Base-by-base conservation (phyloP, 2,888 invertebrate genomes). In the Calliopum simillimum region DNA sequence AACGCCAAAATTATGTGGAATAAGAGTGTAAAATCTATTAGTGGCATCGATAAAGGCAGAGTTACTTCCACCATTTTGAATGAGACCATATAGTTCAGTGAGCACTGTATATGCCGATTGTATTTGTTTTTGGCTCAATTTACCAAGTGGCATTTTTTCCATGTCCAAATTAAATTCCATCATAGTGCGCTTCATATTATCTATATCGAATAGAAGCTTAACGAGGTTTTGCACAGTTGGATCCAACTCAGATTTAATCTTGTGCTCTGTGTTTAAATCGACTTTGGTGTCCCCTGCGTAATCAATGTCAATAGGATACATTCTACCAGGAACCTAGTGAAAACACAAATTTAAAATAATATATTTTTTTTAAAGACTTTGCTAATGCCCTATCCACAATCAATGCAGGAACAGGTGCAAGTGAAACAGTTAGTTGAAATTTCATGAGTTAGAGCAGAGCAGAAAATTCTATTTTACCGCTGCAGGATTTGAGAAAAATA, bases 71-170 rank as follows among this genome's bases (percentile, higher is more conserved):
- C 88, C 88, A 1, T 86, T 86, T 59, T 90, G 88, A 4, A 93
- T 86, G 0, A 90, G 78, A 12, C 87, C 87, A 76, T 92, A 89
- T 14, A 94, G 82, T 77, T 94, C 92, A 0, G 90, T 90, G 23
- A 99, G 87, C 1, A 98, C 93, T 65, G 87, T 86, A 83, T 94
- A 98, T 0, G 98, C 99, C 46, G 90, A 88, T 80, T 94, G 91
- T 69, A 99, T 92, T 87, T 98, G 97, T 68, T 93, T 92, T 82
- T 94, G 92, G 2, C 97, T 97, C 13, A 99, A 86, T 87, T 99
- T 99, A 23, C 99, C 99, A 11, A 99, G 87, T 0, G 99, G 99
- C 99, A 99, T 98, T 87, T 99, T 98, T 74, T 97, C 96, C 78
- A 95, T 90, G 85, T 99, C 99, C 77, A 99, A 88, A 88, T 99